phyloP scores from a whole-genome alignment of 1,140 invertebrate species.

The Drosophila bocki region DNA sequence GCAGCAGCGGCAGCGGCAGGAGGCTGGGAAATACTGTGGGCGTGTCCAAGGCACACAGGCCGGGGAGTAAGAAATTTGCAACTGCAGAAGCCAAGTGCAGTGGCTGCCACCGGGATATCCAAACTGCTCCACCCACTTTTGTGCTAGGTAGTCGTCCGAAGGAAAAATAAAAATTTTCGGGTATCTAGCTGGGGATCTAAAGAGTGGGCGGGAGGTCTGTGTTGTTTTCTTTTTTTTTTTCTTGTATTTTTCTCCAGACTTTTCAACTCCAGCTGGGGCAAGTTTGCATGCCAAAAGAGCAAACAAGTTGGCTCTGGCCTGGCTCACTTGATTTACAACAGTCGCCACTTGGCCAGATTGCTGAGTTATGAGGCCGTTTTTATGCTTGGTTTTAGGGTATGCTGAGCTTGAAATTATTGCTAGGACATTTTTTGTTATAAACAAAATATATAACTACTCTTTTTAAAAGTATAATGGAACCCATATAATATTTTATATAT shows the following conservation, averaged over 20 bases:
- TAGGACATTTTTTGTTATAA: too few relatives aligned
- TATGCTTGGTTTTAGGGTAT: not conserved
- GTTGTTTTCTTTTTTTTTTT: not conserved
- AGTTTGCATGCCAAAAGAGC: constrained; percentile 54
- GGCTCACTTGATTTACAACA: constrained; percentile 61
- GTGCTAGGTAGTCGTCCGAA: constrained; percentile 24
- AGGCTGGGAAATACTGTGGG: constrained; percentile 29
- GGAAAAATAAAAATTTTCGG: constrained; percentile 44
- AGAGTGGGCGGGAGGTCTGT: constrained; percentile 28
- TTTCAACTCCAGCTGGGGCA: constrained; percentile 38
- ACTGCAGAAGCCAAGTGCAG: constrained; percentile 71
- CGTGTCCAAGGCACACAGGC: constrained; percentile 45
- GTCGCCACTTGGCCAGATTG: constrained; percentile 49
- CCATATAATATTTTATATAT: too few relatives aligned
- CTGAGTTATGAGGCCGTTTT: constrained; percentile 41
- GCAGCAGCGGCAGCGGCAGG: constrained; percentile 19
- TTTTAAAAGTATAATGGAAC: too few relatives aligned
- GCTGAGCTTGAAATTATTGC: not conserved
- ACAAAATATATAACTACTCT: too few relatives aligned
- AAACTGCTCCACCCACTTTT: constrained; percentile 58
- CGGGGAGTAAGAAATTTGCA: constrained; percentile 63
- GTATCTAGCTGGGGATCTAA: constrained; percentile 55
- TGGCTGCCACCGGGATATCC: constrained; percentile 61
- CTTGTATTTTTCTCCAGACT: constrained; percentile 6
- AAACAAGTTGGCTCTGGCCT: constrained; percentile 53